Evolutionary conservation across 1,140 invertebrate genomes (phyloP).

Genomic region (Oryzaephilus surinamensis): DNA sequence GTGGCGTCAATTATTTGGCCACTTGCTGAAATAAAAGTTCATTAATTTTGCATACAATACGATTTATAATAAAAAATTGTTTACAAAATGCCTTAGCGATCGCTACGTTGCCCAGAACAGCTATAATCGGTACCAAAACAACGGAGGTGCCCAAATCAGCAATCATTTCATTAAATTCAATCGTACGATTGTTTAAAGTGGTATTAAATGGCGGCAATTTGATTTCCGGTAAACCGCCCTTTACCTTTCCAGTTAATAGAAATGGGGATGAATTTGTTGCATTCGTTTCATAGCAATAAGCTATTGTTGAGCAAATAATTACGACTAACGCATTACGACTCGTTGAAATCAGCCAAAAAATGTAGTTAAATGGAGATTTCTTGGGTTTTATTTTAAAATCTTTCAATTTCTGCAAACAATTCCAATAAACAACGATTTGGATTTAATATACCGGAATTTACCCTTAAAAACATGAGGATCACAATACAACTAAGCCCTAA

Average conservation of each 20-base stretch:
- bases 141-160: slow-evolving; percentile 63
- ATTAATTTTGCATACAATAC: background rate
- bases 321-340: slow-evolving; percentile 72
- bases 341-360: slow-evolving; percentile 63
- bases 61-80: slow-evolving; percentile 14
- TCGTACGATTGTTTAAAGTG: slow-evolving; percentile 41
- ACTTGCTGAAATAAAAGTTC: slow-evolving; percentile 43
- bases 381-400: slow-evolving; percentile 34
- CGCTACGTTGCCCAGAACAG: slow-evolving; percentile 72
- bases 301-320: slow-evolving; percentile 47
- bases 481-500: slow-evolving; percentile 62
- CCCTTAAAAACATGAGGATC: slow-evolving; percentile 56
- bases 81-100: slow-evolving; percentile 77
- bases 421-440: background rate
- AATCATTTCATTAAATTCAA: slow-evolving; percentile 35
- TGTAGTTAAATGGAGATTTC: slow-evolving; percentile 40
- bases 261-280: slow-evolving; percentile 42
- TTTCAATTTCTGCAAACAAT: slow-evolving; percentile 50
- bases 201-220: slow-evolving; percentile 50
- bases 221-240: slow-evolving; percentile 49
- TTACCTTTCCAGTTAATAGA: slow-evolving; percentile 54
- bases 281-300: slow-evolving; percentile 40
- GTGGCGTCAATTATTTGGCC: slow-evolving; percentile 70
- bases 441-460: slow-evolving; percentile 40
- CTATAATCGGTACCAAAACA: slow-evolving; percentile 68